Percentiles rank a stretch among this genome's conserved stretches.
These are phyloP conservation scores for Aurelia sp. DNA, from an alignment of 30 jellyfish, hydroid and myxozoan species.

Conservation along the genomic window DNA sequence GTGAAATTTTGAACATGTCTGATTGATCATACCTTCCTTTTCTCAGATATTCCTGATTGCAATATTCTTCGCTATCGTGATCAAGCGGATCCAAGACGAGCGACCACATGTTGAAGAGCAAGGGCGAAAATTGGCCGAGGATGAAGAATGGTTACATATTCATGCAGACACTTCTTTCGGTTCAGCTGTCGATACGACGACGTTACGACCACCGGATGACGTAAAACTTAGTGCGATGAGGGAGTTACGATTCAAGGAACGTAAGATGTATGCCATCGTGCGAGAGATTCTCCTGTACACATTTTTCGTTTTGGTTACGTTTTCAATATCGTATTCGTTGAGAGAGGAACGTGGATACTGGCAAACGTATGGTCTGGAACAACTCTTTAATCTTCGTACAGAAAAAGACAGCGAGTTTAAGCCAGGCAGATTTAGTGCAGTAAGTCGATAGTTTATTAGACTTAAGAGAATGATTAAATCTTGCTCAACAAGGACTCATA, in stretches of 20 bases:
- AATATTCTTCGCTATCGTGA: slow-evolving; percentile 80
- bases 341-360: slow-evolving; percentile 82
- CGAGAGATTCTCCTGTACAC: slow-evolving; percentile 82
- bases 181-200: slow-evolving; percentile 66
- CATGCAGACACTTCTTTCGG: slow-evolving; percentile 69
- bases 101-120: slow-evolving; percentile 78
- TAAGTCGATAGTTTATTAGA: background rate
- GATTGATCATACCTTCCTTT: background rate
- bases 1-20: no score
- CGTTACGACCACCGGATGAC: slow-evolving; percentile 89
- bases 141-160: slow-evolving; percentile 95
- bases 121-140: slow-evolving; percentile 81
- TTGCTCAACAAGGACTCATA: no score
- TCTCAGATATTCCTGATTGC: slow-evolving; percentile 73
- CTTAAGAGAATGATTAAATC: no score
- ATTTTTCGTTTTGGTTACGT: slow-evolving; percentile 73
- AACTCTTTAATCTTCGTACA: slow-evolving; percentile 48
- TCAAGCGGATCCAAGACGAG: slow-evolving; percentile 86
- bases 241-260: slow-evolving; percentile 77
- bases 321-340: slow-evolving; percentile 79
- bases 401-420: slow-evolving; percentile 1
- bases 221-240: slow-evolving; percentile 79
- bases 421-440: slow-evolving; percentile 28
- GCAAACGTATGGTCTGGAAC: slow-evolving; percentile 84
- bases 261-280: slow-evolving; percentile 90